Percentiles rank a stretch among this genome's conserved stretches.
Evolutionary conservation across 1,140 invertebrate species (phyloP).

Genomic region (Cataglyphis hispanica): DNA sequence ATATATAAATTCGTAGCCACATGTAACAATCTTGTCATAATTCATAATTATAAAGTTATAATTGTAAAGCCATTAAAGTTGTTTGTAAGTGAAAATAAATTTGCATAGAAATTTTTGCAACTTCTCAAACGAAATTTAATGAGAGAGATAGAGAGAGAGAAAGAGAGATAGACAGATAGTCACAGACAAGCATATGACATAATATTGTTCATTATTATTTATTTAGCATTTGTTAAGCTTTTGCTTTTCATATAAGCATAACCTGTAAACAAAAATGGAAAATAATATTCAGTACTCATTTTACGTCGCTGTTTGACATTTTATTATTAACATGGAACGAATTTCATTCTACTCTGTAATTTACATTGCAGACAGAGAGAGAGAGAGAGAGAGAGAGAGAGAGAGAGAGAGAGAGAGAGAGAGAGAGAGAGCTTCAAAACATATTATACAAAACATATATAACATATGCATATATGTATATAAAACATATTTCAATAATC

Average conservation of each 20-base stretch:
- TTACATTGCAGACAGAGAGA: background rate
- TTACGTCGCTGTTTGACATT: background rate
- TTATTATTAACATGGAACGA: slow-evolving; percentile 5
- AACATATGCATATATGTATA: no score
- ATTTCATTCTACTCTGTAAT: slow-evolving; percentile 16
- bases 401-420: no score
- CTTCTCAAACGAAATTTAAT: background rate
- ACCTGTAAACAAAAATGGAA: background rate
- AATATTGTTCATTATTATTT: background rate
- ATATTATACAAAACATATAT: background rate
- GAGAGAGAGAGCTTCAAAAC: background rate
- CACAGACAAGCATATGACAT: background rate
- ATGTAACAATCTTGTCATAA: background rate
- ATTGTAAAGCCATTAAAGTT: background rate
- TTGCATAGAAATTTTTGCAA: background rate
- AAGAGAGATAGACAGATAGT: no score
- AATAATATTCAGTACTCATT: slow-evolving; percentile 12
- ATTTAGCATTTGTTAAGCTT: background rate
- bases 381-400: no score
- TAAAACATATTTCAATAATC: background rate
- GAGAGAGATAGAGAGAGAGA: no score
- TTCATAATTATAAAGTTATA: background rate
- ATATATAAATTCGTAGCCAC: background rate
- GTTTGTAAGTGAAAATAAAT: background rate
- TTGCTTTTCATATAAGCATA: background rate